These are phyloP conservation scores for Gallirallus australis DNA, from an alignment of 2,797 vertebrate genomes.

Conservation along the genomic window DNA sequence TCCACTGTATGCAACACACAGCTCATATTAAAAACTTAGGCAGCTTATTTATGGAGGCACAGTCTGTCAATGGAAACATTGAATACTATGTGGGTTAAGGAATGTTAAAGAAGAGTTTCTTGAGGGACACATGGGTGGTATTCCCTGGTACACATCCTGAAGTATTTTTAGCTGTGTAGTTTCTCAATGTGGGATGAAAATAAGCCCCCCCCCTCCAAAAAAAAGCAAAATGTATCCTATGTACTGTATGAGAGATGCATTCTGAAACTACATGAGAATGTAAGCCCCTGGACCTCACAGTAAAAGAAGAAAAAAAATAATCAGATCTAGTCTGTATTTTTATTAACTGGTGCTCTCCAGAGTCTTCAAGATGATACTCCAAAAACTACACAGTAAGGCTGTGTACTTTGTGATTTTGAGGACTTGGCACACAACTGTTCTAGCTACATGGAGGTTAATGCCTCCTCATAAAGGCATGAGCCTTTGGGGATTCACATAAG, in stretches of 20 bases:
- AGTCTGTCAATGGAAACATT: slow-evolving; percentile 37
- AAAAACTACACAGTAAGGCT: neutral
- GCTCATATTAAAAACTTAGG: neutral
- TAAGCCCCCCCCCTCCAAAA: neutral
- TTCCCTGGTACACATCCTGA: slow-evolving; percentile 33
- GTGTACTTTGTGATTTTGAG: neutral
- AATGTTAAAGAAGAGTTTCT: slow-evolving; percentile 43
- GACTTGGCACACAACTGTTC: neutral
- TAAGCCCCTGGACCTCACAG: neutral
- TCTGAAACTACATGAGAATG: neutral
- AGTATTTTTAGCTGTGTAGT: slow-evolving; percentile 36
- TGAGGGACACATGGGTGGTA: slow-evolving; percentile 35
- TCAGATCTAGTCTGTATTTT: neutral
- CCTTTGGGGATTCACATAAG: neutral
- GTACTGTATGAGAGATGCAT: neutral
- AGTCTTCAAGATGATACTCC: neutral
- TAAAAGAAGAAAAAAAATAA: slow-evolving; percentile 14
- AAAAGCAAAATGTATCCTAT: neutral
- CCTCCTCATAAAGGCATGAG: neutral
- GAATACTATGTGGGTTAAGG: slow-evolving; percentile 23
- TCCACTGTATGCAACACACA: neutral
- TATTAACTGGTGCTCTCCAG: neutral
- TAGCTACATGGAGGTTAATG: neutral
- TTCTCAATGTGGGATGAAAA: slow-evolving; percentile 30
- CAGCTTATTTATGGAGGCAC: slow-evolving; percentile 45